Conservation (phyloP, 2,888 invertebrate genomes). For the Mythimna vitellina region DNA sequence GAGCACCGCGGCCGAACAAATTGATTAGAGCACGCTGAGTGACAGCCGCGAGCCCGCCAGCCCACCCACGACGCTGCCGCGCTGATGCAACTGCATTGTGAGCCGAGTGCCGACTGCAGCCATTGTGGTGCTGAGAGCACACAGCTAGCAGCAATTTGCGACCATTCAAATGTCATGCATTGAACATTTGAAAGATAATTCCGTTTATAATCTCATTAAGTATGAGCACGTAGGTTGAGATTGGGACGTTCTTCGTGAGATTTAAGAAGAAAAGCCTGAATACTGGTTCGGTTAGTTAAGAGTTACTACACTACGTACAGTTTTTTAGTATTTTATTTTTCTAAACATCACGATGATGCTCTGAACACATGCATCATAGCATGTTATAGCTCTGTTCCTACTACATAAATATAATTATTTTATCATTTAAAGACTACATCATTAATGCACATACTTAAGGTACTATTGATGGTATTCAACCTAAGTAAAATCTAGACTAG, state of each 20-base stretch:
- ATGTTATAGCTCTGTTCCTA: background rate
- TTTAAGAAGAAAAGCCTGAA: conserved; percentile 25
- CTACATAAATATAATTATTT: background rate
- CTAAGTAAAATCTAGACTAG: conserved; percentile 19
- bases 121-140: conserved; percentile 56
- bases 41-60: conserved; percentile 69
- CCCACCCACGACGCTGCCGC: conserved; percentile 82
- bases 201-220: conserved; percentile 48
- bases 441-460: too few relatives aligned
- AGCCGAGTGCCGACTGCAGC: conserved; percentile 71
- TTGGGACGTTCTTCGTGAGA: conserved; percentile 14
- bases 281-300: conserved; percentile 21
- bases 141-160: conserved; percentile 71
- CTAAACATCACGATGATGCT: background rate
- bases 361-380: background rate
- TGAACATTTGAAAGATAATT: conserved; percentile 66
- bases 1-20: conserved; percentile 83
- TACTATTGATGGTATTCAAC: background rate
- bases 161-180: conserved; percentile 71
- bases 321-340: background rate
- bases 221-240: conserved; percentile 29
- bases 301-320: background rate
- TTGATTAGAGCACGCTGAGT: conserved; percentile 86
- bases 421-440: background rate
- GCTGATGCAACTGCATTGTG: conserved; percentile 74